A percentile compares a stretch with the other conserved stretches of the same genome.
Conservation (phyloP, 2,888 invertebrate genomes). For the Drosophila birchii region DNA sequence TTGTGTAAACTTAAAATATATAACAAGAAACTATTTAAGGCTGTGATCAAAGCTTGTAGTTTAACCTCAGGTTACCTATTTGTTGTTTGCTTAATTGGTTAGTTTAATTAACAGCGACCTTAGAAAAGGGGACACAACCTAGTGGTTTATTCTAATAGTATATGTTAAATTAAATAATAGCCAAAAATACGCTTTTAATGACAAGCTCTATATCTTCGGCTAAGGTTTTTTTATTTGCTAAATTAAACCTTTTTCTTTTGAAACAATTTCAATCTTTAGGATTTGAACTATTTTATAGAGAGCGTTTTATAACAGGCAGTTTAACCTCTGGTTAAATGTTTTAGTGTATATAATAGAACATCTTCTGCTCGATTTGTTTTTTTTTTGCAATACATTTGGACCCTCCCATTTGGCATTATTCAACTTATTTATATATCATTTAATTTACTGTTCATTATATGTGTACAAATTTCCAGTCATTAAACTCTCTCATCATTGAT, state of each 20-base stretch:
- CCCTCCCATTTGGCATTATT: background rate
- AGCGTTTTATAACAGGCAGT: no score
- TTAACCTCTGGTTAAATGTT: background rate
- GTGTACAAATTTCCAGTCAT: slow-evolving; percentile 34
- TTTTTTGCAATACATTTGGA: background rate
- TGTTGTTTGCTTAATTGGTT: background rate
- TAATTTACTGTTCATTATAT: slow-evolving; percentile 20
- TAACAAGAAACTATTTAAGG: no score
- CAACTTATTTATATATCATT: slow-evolving; percentile 5
- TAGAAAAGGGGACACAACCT: no score
- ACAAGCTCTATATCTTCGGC: no score
- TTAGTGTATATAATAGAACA: background rate
- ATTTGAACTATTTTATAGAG: background rate
- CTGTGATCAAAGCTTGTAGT: background rate
- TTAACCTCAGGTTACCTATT: background rate
- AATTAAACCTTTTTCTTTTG: background rate
- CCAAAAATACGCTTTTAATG: no score
- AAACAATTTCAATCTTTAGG: background rate
- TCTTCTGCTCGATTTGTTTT: background rate
- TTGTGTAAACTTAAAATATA: no score
- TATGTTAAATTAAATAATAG: background rate
- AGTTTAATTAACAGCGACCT: background rate
- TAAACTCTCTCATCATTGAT: slow-evolving; percentile 37
- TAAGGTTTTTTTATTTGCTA: background rate
- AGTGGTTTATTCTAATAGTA: no score